Conservation (phyloP, 1,140 invertebrate genomes). For the Campodea augens region DNA sequence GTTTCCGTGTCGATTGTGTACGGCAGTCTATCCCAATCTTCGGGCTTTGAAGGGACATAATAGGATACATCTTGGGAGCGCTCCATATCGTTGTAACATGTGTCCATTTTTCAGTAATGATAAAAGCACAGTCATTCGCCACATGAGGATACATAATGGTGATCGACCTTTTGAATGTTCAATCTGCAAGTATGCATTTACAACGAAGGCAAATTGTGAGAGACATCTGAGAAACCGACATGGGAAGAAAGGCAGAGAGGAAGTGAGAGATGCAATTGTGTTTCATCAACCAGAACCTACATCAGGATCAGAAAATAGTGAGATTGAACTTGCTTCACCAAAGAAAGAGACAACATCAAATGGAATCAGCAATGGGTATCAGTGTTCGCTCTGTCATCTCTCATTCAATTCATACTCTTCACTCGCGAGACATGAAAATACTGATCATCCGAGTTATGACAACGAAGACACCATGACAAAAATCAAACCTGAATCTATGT, state of each 20-base stretch:
- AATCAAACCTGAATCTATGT: no score
- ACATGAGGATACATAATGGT: slow-evolving; percentile 84
- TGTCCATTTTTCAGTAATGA: slow-evolving; percentile 76
- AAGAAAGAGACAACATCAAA: slow-evolving; percentile 9
- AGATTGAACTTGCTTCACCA: slow-evolving; percentile 9
- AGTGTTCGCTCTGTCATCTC: slow-evolving; percentile 13
- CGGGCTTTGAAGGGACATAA: slow-evolving; percentile 77
- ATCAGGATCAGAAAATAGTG: slow-evolving; percentile 10
- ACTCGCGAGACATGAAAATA: slow-evolving; percentile 11
- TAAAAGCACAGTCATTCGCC: slow-evolving; percentile 69
- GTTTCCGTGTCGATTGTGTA: slow-evolving; percentile 72
- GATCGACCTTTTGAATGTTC: slow-evolving; percentile 85
- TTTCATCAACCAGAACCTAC: slow-evolving; percentile 68
- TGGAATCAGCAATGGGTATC: slow-evolving; percentile 8
- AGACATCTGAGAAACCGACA: slow-evolving; percentile 78
- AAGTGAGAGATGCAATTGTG: slow-evolving; percentile 65
- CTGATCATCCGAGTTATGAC: neutral
- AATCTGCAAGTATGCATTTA: slow-evolving; percentile 87
- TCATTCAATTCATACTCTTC: slow-evolving; percentile 14
- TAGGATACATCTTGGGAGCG: slow-evolving; percentile 44
- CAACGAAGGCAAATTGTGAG: slow-evolving; percentile 82
- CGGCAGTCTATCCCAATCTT: slow-evolving; percentile 66
- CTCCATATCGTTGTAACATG: slow-evolving; percentile 70
- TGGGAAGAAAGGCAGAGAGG: slow-evolving; percentile 58
- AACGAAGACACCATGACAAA: no score